Base-by-base conservation (phyloP, 2,888 invertebrate genomes). In the Trichopria drosophilae region DNA sequence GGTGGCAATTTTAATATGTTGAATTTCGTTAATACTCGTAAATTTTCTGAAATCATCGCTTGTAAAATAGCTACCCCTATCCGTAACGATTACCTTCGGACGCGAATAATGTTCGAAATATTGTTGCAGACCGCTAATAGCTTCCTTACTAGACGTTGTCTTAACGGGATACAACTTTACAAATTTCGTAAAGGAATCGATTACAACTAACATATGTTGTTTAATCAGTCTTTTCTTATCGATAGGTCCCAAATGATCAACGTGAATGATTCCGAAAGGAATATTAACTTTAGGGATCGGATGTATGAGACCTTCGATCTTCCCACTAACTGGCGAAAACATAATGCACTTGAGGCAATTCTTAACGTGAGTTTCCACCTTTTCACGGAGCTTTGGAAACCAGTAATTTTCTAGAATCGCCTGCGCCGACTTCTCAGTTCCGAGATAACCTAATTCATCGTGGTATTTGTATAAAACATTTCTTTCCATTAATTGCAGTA, bases 151-250 rank as follows among this genome's bases (percentile, higher is more conserved):
- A 1, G 36, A 31, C 0, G 65, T 63, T 5, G 53, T 51, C 24
- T 54, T 57, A 2, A 54, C 58, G 1, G 66, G 29, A 36, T 62
- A 64, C 4, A 67, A 34, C 31, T 57, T 61, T 2, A 60, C 48
- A 36, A 59, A 67, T 52, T 68, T 70, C 0, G 65, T 59, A 36
- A 67, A 68, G 1, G 51, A 53, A 37, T 69, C 66, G 12, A 67
- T 45, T 7, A 67, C 49, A 7, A 60, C 57, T 6, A 69, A 57
- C 5, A 69, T 54, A 42, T 65, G 55, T 49, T 59, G 56, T 28
- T 41, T 41, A 1, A 20, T 2, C 5, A 19, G 6, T 3, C 13
- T 2, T 10, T 12, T 31, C 18, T 31, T 31, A 18, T 31, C 32
- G 6, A 41, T n/a, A n/a, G 41, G 41, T 9, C 29, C 41, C n/a